Evolutionary conservation across 2,797 vertebrate genomes (phyloP).

Genomic region (Discoglossus pictus): DNA sequence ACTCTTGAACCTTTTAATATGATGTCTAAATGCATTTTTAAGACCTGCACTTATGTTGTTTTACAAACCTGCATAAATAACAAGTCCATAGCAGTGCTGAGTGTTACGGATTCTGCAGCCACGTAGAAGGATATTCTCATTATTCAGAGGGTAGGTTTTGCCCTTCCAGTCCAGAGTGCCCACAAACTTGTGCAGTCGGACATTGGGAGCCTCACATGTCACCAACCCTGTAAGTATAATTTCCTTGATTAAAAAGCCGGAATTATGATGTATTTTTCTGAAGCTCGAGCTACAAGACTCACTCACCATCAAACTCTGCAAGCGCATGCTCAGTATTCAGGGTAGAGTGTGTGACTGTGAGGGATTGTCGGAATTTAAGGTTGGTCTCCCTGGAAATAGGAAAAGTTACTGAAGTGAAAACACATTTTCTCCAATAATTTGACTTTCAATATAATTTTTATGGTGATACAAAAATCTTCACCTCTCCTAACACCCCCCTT

Average conservation of each 20-base stretch:
- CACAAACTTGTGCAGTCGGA: constrained; percentile 70
- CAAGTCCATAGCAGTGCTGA: constrained; percentile 69
- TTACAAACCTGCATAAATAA: constrained; percentile 66
- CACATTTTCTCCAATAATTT: too few species aligned
- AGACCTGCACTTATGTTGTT: not conserved
- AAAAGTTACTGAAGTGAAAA: too few species aligned
- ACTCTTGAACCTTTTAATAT: too few species aligned
- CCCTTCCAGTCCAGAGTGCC: constrained; percentile 73
- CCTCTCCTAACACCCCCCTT: too few species aligned
- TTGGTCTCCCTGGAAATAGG: too few species aligned
- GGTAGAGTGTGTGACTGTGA: constrained; percentile 62
- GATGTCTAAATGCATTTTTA: not conserved
- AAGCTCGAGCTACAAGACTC: not conserved
- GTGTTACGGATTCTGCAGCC: constrained; percentile 79
- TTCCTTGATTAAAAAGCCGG: not conserved
- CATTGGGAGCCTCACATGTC: constrained; percentile 76
- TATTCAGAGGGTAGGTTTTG: constrained; percentile 65
- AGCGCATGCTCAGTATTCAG: constrained; percentile 67
- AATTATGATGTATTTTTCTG: not conserved
- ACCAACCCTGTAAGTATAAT: constrained; percentile 59
- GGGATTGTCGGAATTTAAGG: constrained; percentile 76
- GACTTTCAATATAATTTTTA: too few species aligned
- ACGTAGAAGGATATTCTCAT: constrained; percentile 73
- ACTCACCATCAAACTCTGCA: constrained; percentile 65
- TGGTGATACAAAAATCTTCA: too few species aligned